Evolutionary conservation across 2,888 invertebrate species (phyloP).

Genomic region (Eremobia ochroleuca): DNA sequence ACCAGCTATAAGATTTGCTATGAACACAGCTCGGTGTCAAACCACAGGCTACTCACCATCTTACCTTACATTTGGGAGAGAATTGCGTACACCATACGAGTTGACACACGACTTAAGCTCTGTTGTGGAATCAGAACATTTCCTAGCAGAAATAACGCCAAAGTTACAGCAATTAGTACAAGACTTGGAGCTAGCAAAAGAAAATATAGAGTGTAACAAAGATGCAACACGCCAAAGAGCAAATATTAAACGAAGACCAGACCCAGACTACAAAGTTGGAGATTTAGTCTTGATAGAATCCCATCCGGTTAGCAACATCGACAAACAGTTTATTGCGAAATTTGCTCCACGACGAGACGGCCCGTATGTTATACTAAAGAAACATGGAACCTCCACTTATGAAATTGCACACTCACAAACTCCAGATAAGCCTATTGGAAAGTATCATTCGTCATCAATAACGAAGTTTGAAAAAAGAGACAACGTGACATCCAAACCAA

Average conservation of each 20-base stretch:
- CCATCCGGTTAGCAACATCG: no score
- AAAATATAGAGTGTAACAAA: no score
- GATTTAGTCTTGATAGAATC: no score
- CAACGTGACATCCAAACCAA: not conserved
- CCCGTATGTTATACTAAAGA: no score
- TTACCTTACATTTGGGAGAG: slow-evolving; percentile 15
- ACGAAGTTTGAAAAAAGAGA: slow-evolving; percentile 24
- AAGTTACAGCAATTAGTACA: no score
- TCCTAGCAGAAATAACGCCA: not conserved
- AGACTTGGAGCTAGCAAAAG: no score
- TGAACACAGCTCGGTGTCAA: slow-evolving; percentile 15
- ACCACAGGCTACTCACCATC: slow-evolving; percentile 16
- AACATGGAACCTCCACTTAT: not conserved
- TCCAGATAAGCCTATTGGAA: slow-evolving; percentile 6
- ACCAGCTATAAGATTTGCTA: slow-evolving; percentile 8
- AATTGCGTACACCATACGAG: not conserved
- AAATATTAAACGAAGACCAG: no score
- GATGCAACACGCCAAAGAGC: no score
- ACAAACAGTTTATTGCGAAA: no score
- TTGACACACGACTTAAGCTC: slow-evolving; percentile 3
- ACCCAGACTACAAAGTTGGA: no score
- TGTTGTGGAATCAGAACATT: slow-evolving; percentile 5
- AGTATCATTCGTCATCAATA: slow-evolving; percentile 28
- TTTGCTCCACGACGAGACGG: no score
- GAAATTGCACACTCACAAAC: not conserved